Evolutionary conservation across 2,888 invertebrate species (phyloP), one percentile per base, ranked within the genome.

Genomic region (Pemphredon lugubris): DNA sequence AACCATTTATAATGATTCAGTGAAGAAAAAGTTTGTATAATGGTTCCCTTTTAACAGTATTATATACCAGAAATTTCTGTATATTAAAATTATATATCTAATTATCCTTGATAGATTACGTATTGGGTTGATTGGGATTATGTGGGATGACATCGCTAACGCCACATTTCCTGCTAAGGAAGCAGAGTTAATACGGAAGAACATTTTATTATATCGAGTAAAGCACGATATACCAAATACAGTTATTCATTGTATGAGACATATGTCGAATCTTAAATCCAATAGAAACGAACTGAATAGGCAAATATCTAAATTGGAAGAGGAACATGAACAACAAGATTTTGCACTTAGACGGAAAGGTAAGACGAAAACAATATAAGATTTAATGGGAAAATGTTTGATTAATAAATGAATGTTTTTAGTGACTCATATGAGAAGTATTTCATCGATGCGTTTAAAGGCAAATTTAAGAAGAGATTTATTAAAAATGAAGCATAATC

Each of bases 81-180:
- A 40, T 39, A 18, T 23, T 47, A 5, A 20, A 54, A 59, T 6
- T 57, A 5, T 11, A 0, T 26, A 34, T 9, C 18, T 55, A 26
- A 23, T 26, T 26, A 34, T 50, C 20, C 32, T 2, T 54, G 3
- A 53, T 34, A 87, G 87, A 60, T 82, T 87, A n/a, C 75, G 75
- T 0, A 79, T 77, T 61, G 86, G 85, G 59, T 65, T 83, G n/a
- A 39, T 74, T n/a, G 85, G 82, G 18, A 50, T 84, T 3, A 21
- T 87, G 13, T 88, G 87, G 87, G 85, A 87, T 39, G 81, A 86
- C 39, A 63, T 86, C 32, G 77, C 83, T 2, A 75, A 75, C 48
- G 18, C 63, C 50, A 73, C 82, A 18, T 64, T 75, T 47, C 74
- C 83, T 16, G 51, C 58, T 6, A 44, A 74, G 6, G 76, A 85